Evolutionary conservation across 2,113 vertebrate genomes (phyloP).

Genomic region (Phasianus colchicus): DNA sequence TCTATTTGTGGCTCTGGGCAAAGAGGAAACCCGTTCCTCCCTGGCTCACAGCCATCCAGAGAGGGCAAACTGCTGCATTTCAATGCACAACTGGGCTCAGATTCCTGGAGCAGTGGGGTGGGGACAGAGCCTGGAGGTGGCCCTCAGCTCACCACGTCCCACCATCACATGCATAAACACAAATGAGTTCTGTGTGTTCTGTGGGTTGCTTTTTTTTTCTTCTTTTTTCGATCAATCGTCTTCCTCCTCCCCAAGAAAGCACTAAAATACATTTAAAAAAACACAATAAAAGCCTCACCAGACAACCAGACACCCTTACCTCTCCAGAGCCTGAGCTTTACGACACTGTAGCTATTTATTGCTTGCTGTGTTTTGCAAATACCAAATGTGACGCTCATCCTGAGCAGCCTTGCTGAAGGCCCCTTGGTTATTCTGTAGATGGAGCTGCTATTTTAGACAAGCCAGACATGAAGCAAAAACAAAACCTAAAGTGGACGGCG

Average conservation of each 20-base stretch:
- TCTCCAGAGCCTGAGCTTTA: constrained; percentile 13
- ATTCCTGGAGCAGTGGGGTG: not conserved
- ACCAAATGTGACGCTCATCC: constrained; percentile 42
- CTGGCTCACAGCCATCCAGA: not conserved
- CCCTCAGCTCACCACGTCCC: not conserved
- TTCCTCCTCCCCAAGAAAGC: not conserved
- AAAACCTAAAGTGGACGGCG: not conserved
- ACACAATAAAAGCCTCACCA: not conserved
- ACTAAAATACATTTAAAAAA: not conserved
- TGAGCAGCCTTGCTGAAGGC: constrained; percentile 16
- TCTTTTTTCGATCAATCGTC: not conserved
- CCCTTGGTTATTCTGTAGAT: constrained; percentile 34
- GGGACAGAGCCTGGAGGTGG: not conserved
- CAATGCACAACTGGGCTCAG: fast-evolving
- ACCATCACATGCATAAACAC: not conserved
- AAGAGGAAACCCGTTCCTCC: fast-evolving
- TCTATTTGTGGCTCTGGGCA: not conserved
- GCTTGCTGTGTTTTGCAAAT: constrained; percentile 29
- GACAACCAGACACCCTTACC: not conserved
- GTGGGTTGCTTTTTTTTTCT: not conserved
- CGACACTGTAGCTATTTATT: not conserved
- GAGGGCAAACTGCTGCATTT: not conserved
- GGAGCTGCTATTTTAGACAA: constrained; percentile 56
- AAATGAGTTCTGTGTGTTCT: not conserved
- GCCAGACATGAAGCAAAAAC: not conserved